Evolutionary conservation across 2,888 invertebrate genomes (phyloP), one percentile per base, ranked within the genome.

Genomic region (Steromphala cineraria): DNA sequence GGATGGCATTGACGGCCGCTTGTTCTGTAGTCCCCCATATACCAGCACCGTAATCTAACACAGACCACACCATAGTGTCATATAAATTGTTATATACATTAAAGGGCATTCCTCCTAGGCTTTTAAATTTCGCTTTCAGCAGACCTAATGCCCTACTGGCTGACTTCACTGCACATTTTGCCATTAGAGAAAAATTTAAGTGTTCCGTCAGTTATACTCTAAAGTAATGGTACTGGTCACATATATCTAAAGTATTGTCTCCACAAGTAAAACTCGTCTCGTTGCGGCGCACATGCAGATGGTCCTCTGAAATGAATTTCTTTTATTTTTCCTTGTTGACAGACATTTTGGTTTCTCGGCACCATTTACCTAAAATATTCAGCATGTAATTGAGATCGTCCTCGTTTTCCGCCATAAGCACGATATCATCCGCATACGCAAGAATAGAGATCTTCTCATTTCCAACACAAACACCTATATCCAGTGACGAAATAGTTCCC

Each of bases 131-230:
- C 5, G 67, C 31, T 36, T 7, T 80, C n/a, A 80, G 55, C 36
- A 80, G 46, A 7, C 76, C 76, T 15, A 80, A 36, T 24, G 31
- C 80, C n/a, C 80, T 28, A 24, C 31, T 53, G 21, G 75, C 80
- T 10, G 76, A 76, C 46, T 53, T 46, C 1, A 71, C 67, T 36
- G 67, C 77, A 13, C 24, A 19, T 53, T 53, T 80, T 0, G 80
- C 77, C 53, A 53, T 80, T 5, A 10, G 10, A 67, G 17, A 76
- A 55, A 24, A 80, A 28, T 80, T 67, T 21, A 76, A 52, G 75
- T 76, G 76, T 76, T 80, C 75, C 19, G 36, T n/a, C 4, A 80
- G 17, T 17, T 62, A 4, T 24, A 80, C 15, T 53, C 80, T 67
- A 1, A 76, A 36, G 13, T 76, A 76, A 8, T 56, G 56, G n/a